Conservation (phyloP, 2,113 vertebrate genomes). For the Patagioenas fasciata region DNA sequence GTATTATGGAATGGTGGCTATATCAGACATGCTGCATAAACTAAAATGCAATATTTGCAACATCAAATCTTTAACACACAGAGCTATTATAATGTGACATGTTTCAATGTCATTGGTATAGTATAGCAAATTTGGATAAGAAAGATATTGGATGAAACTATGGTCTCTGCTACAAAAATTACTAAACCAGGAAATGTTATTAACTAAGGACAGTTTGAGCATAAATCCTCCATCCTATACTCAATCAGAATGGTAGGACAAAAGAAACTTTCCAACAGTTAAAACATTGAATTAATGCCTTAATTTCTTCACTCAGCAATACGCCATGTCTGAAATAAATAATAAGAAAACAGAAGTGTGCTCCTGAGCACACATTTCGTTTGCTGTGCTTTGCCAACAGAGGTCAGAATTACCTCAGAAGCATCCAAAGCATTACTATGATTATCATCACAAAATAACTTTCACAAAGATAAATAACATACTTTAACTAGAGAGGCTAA, state of each 20-base stretch:
- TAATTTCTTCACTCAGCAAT: not conserved
- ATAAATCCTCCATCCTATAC: not conserved
- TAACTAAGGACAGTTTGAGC: not conserved
- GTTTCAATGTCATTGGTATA: not conserved
- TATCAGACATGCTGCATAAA: not conserved
- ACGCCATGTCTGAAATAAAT: not conserved
- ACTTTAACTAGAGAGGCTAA: not conserved
- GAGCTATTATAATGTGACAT: not conserved
- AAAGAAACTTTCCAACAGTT: not conserved
- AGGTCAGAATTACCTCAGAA: slow-evolving; percentile 53
- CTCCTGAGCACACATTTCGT: not conserved
- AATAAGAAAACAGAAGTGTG: not conserved
- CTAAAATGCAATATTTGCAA: not conserved
- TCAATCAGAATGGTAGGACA: not conserved
- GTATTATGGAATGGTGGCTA: not conserved
- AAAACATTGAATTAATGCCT: not conserved
- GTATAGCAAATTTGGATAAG: not conserved
- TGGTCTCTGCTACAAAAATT: not conserved
- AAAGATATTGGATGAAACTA: not conserved
- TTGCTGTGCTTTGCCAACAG: slow-evolving; percentile 58
- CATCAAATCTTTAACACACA: not conserved
- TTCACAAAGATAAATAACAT: not conserved
- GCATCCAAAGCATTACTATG: slow-evolving; percentile 2
- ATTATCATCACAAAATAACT: not conserved
- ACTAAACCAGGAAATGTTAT: not conserved